Evolutionary conservation across 2,113 vertebrate species (phyloP).

Genomic region (Engystomops pustulosus): DNA sequence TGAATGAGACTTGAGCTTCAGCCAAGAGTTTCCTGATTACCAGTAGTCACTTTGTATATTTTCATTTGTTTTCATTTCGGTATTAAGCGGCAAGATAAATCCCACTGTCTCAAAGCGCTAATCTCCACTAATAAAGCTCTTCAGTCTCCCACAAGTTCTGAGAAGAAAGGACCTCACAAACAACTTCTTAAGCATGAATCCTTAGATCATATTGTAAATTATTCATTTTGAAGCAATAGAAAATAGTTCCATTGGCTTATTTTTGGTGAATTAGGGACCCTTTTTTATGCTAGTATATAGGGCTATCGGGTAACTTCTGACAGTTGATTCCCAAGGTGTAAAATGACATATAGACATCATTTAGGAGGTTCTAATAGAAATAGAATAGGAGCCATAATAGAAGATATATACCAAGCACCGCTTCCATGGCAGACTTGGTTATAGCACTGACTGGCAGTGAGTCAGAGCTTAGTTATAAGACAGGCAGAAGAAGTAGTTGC

Average conservation of each 20-base stretch:
- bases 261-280: too few species aligned
- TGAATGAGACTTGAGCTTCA: conserved; percentile 56
- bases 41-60: conserved; percentile 63
- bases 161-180: not conserved
- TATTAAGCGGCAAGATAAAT: conserved; percentile 64
- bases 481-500: too few species aligned
- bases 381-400: too few species aligned
- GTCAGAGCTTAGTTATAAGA: too few species aligned
- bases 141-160: not conserved
- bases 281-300: too few species aligned
- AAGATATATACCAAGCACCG: too few species aligned
- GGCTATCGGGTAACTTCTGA: too few species aligned
- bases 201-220: not conserved
- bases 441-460: too few species aligned
- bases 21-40: conserved; percentile 19
- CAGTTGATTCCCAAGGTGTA: too few species aligned
- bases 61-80: conserved; percentile 66
- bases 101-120: conserved; percentile 63
- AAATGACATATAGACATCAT: too few species aligned
- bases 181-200: conserved; percentile 3
- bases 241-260: not conserved
- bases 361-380: too few species aligned
- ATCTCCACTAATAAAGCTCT: conserved; percentile 61
- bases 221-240: not conserved
- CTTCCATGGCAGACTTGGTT: too few species aligned